A percentile compares a stretch with the other conserved stretches of the same genome.
Evolutionary conservation across 2,113 vertebrate species (phyloP).

Genomic region (Megaptera novaeangliae): DNA sequence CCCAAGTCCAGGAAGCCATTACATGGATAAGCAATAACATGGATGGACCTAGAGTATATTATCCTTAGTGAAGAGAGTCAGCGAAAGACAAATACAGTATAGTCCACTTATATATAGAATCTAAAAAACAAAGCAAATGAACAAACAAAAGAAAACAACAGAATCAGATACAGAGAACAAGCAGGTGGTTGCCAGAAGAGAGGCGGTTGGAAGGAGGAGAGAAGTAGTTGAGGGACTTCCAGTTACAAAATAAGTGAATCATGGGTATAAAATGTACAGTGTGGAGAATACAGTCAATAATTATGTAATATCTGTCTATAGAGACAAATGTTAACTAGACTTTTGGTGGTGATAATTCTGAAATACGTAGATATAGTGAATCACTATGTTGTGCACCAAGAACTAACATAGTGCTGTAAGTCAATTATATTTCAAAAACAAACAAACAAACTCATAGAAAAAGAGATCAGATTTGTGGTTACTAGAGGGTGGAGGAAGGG

Average conservation of each 20-base stretch:
- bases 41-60: neutral
- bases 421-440: neutral
- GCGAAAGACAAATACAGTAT: neutral
- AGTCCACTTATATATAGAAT: neutral
- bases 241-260: neutral
- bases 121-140: neutral
- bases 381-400: neutral
- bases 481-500: neutral
- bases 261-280: neutral
- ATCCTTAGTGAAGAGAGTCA: neutral
- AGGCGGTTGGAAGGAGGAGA: too few species aligned
- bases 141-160: neutral
- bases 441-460: neutral
- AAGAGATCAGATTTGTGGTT: neutral
- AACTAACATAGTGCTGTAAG: neutral
- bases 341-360: neutral
- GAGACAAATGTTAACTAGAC: neutral
- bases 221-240: neutral
- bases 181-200: neutral
- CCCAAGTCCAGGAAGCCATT: neutral
- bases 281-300: neutral
- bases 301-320: neutral
- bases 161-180: neutral
- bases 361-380: neutral
- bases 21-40: neutral